Evolutionary conservation across 2,888 invertebrate species (phyloP), one percentile per base, ranked within the genome.

Genomic region (Catonia carolina): DNA sequence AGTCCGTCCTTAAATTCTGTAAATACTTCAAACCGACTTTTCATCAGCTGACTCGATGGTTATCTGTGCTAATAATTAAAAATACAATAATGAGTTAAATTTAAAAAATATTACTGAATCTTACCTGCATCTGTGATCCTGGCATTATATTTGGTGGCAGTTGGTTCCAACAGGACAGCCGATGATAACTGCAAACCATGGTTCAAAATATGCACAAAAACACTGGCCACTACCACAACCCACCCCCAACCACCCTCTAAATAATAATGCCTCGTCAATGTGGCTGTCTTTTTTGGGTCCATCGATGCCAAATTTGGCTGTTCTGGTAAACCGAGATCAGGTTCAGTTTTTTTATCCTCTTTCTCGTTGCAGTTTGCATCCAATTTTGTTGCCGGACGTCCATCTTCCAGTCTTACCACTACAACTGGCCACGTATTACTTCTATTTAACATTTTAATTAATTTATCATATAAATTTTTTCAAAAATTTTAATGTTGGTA

Each of bases 211-310:
- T 89, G 85, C 18, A 86, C 85, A 58, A 86, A 73, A 23, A 86
- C 79, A 22, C 85, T 83, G 62, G 86, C 86, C 53, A 81, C 78
- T 49, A 85, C 81, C 58, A 90, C 79, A 53, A 88, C 81, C 86
- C 87, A 90, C 15, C 90, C 89, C 89, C 89, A 90, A 8, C 89
- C 89, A 3, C 89, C 89, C 74, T 90, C 90, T 3, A 89, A 88
- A 72, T 89, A 89, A 74, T 89, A 89, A 65, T 89, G 85, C 33
- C 85, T 77, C 56, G 83, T 82, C 42, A 85, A 76, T 10, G 56
- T 55, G 42, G 33, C 49, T 15, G 58, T 41, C 20, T 55, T 56
- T 23, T 54, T 52, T 6, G 55, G 42, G 15, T 39, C 50, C 39
- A 41, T 51, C n/a, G 72, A 70, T 3, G 69, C 42, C 42, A 45